Evolutionary conservation across 1,140 invertebrate genomes (phyloP).

Genomic region (Lutraria rhynchaena): DNA sequence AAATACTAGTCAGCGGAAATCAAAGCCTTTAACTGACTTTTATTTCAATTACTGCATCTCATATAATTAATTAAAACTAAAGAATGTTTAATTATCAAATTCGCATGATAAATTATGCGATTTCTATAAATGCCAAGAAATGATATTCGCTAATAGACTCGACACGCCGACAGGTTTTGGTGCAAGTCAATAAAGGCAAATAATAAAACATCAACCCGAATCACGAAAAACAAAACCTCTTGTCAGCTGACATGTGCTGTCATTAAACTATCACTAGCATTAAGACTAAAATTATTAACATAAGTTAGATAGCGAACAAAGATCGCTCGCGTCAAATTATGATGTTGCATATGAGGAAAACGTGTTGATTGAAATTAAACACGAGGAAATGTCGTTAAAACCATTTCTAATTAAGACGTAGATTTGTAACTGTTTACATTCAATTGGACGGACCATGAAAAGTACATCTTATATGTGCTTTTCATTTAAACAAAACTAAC

Average conservation of each 20-base stretch:
- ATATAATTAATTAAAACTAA: too few species aligned
- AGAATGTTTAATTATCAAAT: too few species aligned
- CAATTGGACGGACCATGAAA: conserved; percentile 16
- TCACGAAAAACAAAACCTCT: conserved; percentile 18
- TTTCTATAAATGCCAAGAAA: too few species aligned
- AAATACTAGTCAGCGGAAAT: too few species aligned
- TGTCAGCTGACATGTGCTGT: conserved; percentile 20
- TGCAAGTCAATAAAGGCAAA: conserved; percentile 35
- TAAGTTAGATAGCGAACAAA: conserved; percentile 27
- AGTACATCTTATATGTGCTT: too few species aligned
- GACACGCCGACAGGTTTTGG: neutral
- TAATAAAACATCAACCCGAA: conserved; percentile 28
- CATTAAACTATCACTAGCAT: conserved; percentile 11
- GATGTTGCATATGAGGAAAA: conserved; percentile 20
- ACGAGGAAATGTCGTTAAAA: conserved; percentile 24
- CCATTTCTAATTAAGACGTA: conserved; percentile 8
- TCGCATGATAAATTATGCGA: too few species aligned
- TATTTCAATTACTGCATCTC: too few species aligned
- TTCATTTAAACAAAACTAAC: too few species aligned
- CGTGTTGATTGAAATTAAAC: conserved; percentile 19
- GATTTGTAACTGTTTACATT: conserved; percentile 1
- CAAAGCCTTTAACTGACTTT: too few species aligned
- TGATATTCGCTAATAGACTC: too few species aligned
- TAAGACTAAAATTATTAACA: conserved; percentile 37
- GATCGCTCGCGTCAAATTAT: conserved; percentile 12